These are phyloP conservation scores for Ericerus pela DNA, from an alignment of 1,140 invertebrate species.

Conservation along the genomic window DNA sequence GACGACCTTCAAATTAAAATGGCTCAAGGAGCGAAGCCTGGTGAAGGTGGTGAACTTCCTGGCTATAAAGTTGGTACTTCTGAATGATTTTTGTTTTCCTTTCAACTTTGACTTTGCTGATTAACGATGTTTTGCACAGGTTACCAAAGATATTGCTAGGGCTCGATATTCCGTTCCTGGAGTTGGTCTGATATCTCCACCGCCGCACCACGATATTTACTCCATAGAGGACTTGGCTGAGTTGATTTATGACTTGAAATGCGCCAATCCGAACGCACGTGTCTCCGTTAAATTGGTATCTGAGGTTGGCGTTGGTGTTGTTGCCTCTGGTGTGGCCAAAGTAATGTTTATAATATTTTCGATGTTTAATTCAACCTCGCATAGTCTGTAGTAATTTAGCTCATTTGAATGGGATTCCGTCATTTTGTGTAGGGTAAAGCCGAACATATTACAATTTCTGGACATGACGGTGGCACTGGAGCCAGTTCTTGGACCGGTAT, in stretches of 20 bases:
- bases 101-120: background rate
- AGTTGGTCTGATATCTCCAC: constrained; percentile 96
- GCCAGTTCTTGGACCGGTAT: constrained; percentile 95
- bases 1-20: constrained; percentile 96
- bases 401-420: too few relatives aligned
- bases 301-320: constrained; percentile 94
- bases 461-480: constrained; percentile 96
- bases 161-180: constrained; percentile 91
- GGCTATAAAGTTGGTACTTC: constrained; percentile 69
- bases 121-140: background rate
- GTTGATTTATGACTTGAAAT: constrained; percentile 96
- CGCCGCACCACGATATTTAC: constrained; percentile 99
- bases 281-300: constrained; percentile 98
- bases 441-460: constrained; percentile 95
- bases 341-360: too few relatives aligned
- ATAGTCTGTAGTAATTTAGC: too few relatives aligned
- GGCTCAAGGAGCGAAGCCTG: constrained; percentile 96
- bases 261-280: constrained; percentile 84
- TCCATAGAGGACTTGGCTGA: constrained; percentile 98
- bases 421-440: constrained; percentile 64
- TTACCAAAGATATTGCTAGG: constrained; percentile 86
- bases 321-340: constrained; percentile 95
- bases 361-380: background rate
- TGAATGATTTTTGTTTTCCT: constrained; percentile 26
- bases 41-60: constrained; percentile 87